These are phyloP conservation scores for Hippocampus comes DNA, from an alignment of 2,113 vertebrate species.

Conservation along the genomic window DNA sequence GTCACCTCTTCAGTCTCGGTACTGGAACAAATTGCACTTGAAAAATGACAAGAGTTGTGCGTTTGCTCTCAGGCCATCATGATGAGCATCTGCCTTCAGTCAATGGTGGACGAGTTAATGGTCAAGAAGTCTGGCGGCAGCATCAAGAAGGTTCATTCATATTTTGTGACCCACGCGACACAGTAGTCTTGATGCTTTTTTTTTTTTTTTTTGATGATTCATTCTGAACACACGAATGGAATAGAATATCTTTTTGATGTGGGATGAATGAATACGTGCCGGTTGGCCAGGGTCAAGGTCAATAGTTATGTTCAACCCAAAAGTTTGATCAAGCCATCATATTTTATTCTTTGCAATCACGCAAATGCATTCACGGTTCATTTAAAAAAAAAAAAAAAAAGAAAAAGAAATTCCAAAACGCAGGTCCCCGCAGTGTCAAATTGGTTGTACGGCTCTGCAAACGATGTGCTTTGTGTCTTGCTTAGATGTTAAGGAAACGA, in stretches of 20 bases:
- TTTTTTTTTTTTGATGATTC: background rate
- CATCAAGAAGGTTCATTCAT: constrained; percentile 80
- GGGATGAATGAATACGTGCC: no score
- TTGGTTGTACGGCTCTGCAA: no score
- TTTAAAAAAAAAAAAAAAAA: no score
- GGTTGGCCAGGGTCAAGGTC: no score
- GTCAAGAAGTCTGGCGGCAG: constrained; percentile 97
- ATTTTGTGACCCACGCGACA: background rate
- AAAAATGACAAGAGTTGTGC: background rate
- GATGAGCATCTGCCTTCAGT: constrained; percentile 98
- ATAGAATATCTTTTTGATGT: no score
- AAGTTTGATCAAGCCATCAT: background rate
- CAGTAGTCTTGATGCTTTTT: background rate
- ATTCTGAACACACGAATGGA: background rate
- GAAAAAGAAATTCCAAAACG: no score
- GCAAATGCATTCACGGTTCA: background rate
- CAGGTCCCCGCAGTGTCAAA: no score
- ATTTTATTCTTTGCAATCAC: background rate
- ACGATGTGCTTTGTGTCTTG: background rate
- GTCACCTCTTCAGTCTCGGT: background rate
- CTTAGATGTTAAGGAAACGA: constrained; percentile 86
- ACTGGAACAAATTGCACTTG: background rate
- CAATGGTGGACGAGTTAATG: constrained; percentile 98
- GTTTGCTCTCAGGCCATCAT: constrained; percentile 85
- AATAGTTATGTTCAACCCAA: background rate